These are phyloP conservation scores for Equus przewalskii DNA, from an alignment of 2,113 vertebrate species.

Conservation along the genomic window DNA sequence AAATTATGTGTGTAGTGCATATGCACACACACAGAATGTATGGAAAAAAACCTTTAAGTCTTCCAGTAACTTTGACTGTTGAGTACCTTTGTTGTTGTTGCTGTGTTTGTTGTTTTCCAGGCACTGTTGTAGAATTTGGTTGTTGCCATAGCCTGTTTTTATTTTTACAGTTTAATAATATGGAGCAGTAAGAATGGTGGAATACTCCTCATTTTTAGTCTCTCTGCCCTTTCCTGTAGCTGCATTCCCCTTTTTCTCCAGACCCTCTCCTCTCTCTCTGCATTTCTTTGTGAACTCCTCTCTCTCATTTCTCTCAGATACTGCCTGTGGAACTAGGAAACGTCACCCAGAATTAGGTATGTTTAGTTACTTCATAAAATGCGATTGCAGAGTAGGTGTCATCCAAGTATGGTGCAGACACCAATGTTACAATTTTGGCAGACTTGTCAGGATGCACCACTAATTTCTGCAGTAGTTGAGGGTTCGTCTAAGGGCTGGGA, in stretches of 20 bases:
- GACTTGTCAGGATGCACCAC: slow-evolving; percentile 47
- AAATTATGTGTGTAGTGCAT: too few relatives aligned
- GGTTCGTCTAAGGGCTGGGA: slow-evolving; percentile 1
- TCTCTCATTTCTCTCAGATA: neutral
- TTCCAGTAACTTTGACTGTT: neutral
- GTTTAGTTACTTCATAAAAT: neutral
- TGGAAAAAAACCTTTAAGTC: neutral
- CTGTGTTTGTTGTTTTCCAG: neutral
- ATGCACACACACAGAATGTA: neutral
- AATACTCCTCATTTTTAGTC: neutral
- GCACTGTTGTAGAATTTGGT: neutral
- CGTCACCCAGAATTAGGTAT: neutral
- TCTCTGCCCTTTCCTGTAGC: neutral
- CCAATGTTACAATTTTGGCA: neutral
- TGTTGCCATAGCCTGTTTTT: neutral
- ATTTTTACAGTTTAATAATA: neutral
- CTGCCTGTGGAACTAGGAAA: neutral
- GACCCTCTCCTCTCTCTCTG: neutral
- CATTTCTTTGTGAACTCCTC: neutral
- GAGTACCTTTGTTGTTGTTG: neutral
- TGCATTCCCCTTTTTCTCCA: neutral
- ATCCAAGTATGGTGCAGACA: neutral
- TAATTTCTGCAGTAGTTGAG: neutral
- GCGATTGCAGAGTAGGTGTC: neutral
- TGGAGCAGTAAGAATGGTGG: neutral